Percentiles rank a stretch among this genome's conserved stretches.
Evolutionary conservation across 2,797 vertebrate species (phyloP).

Genomic region (Momotus momota): DNA sequence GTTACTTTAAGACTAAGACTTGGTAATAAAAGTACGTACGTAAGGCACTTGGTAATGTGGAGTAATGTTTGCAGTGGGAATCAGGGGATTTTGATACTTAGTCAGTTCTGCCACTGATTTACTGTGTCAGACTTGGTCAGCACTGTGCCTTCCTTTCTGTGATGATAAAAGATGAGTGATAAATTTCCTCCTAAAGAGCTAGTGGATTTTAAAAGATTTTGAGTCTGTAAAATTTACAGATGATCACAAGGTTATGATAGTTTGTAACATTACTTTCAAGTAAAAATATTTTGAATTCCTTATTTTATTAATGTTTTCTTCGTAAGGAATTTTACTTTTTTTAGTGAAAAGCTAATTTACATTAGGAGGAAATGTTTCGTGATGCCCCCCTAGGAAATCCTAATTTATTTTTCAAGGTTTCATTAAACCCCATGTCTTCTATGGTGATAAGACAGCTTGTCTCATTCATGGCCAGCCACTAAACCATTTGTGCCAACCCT

Average conservation of each 20-base stretch:
- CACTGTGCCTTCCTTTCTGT: not conserved
- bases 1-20: not conserved
- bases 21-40: not conserved
- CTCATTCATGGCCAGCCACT: not conserved
- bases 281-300: not conserved
- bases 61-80: not conserved
- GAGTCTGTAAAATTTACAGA: not conserved
- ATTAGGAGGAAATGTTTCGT: not conserved
- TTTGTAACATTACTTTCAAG: not conserved
- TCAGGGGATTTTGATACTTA: not conserved
- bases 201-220: not conserved
- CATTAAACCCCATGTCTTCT: not conserved
- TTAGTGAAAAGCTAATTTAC: not conserved
- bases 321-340: not conserved
- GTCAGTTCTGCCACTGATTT: not conserved
- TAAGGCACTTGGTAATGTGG: not conserved
- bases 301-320: not conserved
- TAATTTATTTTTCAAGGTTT: constrained; percentile 21
- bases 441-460: not conserved
- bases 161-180: not conserved
- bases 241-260: not conserved
- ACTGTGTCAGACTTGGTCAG: not conserved
- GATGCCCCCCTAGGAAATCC: not conserved
- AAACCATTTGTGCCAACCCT: not conserved
- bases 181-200: not conserved